Percentiles rank a stretch among this genome's conserved stretches.
Evolutionary conservation across 2,888 invertebrate genomes (phyloP).

Genomic region (Napeogenes inachia): DNA sequence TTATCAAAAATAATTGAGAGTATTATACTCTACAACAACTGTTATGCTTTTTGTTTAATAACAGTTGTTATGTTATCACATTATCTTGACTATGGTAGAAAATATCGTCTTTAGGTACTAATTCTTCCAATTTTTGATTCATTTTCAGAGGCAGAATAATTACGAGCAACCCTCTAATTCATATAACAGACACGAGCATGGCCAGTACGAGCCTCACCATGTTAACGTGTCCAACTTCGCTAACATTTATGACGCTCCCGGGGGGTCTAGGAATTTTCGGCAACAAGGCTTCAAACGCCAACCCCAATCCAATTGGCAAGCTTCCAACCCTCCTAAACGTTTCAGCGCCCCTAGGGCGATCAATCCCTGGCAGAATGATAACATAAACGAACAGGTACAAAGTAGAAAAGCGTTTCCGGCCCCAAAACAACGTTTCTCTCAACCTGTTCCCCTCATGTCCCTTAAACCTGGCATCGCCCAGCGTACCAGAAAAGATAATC

Average conservation of each 20-base stretch:
- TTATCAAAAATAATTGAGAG: not conserved
- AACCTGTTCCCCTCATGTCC: conserved; percentile 21
- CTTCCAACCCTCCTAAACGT: conserved; percentile 37
- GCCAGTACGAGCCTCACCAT: conserved; percentile 1
- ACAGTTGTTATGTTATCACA: not conserved
- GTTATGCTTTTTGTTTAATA: not conserved
- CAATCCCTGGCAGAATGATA: conserved; percentile 26
- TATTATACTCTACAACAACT: not conserved
- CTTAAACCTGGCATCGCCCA: conserved; percentile 34
- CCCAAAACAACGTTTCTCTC: conserved; percentile 11
- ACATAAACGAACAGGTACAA: conserved; percentile 6
- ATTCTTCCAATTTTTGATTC: conserved; percentile 34
- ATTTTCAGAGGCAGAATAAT: conserved; percentile 55
- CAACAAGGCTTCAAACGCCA: conserved; percentile 44
- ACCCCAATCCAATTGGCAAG: conserved; percentile 39
- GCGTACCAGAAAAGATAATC: conserved; percentile 28
- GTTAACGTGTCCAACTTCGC: conserved; percentile 11
- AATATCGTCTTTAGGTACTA: not conserved
- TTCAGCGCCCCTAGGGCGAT: conserved; percentile 32
- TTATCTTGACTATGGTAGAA: not conserved
- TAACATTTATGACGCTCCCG: conserved; percentile 41
- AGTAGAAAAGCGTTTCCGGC: conserved; percentile 16
- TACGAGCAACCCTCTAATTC: conserved; percentile 36
- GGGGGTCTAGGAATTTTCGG: conserved; percentile 26
- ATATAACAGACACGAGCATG: conserved; percentile 33